Base-by-base conservation (phyloP, 2,888 invertebrate genomes). In the Agrenia bidenticulata region DNA sequence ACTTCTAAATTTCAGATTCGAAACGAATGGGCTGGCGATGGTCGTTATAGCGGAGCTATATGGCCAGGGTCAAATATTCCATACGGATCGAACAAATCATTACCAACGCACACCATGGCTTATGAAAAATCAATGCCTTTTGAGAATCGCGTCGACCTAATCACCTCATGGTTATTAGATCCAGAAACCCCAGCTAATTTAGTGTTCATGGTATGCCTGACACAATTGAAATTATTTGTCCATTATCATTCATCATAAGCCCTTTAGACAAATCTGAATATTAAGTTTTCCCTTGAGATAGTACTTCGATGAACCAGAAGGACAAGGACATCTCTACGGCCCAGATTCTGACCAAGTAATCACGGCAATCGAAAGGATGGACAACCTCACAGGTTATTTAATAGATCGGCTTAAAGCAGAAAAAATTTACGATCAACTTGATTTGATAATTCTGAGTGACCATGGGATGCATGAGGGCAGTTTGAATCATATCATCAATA, bases 251-350 rank as follows among this genome's bases (percentile, higher is more conserved):
- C n/a, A n/a, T n/a, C n/a, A n/a, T n/a, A n/a, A n/a, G n/a, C n/a
- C n/a, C n/a, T n/a, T n/a, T n/a, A n/a, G n/a, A n/a, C n/a, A n/a
- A n/a, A n/a, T n/a, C n/a, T n/a, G n/a, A n/a, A n/a, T n/a, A n/a
- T n/a, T n/a, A n/a, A n/a, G n/a, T n/a, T n/a, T n/a, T n/a, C n/a
- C n/a, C n/a, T n/a, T n/a, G n/a, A n/a, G n/a, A n/a, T n/a, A n/a
- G n/a, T 89, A 89, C 77, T 84, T 87, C 75, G 86, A 88, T 72
- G 86, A 89, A 76, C 89, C 89, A 0, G 90, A 89, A 79, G 79
- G 80, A 2, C 69, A 74, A 63, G 87, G 85, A 0, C 89, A 90
- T 79, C 78, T 77, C 0, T 83, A 81, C 77, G 89, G 87, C 0
- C 84, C 85, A 7, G 81, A 85, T 41, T 79, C 80, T 39, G 67